These are phyloP conservation scores for Thinocorus orbignyianus DNA, from an alignment of 2,113 vertebrate species.

Conservation along the genomic window DNA sequence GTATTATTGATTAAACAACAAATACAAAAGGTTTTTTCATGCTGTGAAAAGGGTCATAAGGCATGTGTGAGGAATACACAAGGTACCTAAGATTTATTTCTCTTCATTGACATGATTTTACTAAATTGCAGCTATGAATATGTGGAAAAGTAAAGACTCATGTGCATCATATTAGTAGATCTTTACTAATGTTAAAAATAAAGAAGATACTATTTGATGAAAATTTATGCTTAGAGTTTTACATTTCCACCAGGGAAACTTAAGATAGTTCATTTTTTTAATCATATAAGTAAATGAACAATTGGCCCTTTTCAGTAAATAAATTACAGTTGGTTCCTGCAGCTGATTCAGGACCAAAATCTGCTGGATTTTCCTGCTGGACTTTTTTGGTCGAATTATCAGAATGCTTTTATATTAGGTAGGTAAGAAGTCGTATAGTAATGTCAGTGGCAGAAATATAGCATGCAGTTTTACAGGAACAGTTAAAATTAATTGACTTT, in stretches of 20 bases:
- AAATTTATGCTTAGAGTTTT: conserved; percentile 1
- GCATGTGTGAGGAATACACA: not conserved
- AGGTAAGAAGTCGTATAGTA: not conserved
- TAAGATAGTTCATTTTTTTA: not conserved
- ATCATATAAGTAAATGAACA: not conserved
- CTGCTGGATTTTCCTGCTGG: not conserved
- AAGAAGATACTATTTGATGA: not conserved
- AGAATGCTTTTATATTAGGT: not conserved
- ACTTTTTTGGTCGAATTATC: not conserved
- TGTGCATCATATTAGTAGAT: not conserved
- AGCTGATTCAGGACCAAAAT: conserved; percentile 29
- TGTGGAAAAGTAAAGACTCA: not conserved
- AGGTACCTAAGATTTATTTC: not conserved
- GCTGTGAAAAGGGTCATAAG: not conserved
- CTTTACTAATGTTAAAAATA: not conserved
- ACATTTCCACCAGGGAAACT: not conserved
- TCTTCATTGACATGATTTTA: not conserved
- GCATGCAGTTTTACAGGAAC: not conserved
- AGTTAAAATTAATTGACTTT: not conserved
- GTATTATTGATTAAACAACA: not conserved
- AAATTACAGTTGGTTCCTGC: conserved; percentile 37
- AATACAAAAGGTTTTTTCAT: not conserved
- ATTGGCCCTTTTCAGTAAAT: not conserved
- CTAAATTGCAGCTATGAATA: not conserved
- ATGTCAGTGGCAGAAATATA: not conserved